These are phyloP conservation scores for Myiozetetes cayanensis DNA, from an alignment of 2,113 vertebrate species.

Conservation along the genomic window DNA sequence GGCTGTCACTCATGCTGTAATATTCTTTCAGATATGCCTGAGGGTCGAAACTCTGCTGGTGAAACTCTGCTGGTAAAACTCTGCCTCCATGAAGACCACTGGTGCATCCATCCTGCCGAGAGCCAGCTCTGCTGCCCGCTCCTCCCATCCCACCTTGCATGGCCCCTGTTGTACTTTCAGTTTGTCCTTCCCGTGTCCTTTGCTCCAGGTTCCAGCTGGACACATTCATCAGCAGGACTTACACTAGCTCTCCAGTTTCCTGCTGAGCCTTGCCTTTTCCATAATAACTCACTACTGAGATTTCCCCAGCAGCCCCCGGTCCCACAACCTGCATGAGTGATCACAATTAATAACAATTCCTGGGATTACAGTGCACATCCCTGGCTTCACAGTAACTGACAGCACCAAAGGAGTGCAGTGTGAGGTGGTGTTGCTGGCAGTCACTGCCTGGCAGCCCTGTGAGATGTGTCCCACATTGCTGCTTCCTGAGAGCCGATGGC, in stretches of 20 bases:
- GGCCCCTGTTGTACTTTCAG: fast-evolving
- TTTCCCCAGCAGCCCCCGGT: background rate
- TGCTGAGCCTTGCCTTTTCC: background rate
- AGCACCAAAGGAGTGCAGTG: background rate
- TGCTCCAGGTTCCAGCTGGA: fast-evolving
- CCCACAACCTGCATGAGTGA: background rate
- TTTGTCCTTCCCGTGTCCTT: fast-evolving
- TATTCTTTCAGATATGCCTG: background rate
- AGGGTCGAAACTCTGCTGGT: slow-evolving; percentile 8
- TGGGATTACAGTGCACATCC: background rate
- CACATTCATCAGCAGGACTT: fast-evolving
- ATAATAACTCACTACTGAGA: fast-evolving
- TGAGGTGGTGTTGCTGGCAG: background rate
- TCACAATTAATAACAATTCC: background rate
- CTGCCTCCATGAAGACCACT: background rate
- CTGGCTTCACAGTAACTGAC: background rate
- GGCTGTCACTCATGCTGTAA: background rate
- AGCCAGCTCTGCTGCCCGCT: fast-evolving
- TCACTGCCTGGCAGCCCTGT: background rate
- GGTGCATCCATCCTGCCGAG: background rate
- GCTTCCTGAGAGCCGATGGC: fast-evolving
- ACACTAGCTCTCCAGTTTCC: fast-evolving
- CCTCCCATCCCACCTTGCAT: fast-evolving
- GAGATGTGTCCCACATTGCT: fast-evolving
- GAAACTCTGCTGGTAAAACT: background rate